phyloP scores from a whole-genome alignment of 2,113 vertebrate species.

The Hippolais icterina region DNA sequence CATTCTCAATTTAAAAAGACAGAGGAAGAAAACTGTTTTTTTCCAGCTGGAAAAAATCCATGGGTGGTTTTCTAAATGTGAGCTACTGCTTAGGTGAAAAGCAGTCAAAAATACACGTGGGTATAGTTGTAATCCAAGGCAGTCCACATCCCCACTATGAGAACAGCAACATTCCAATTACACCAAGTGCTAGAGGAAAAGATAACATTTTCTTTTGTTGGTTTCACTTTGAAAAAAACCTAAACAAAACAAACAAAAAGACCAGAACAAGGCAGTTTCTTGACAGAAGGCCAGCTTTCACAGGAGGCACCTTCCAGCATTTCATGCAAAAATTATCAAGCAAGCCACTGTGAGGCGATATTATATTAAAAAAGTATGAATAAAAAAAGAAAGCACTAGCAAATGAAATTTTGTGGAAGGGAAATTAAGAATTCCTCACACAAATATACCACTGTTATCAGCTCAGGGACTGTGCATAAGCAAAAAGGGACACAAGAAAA shows the following conservation, averaged over 20 bases:
- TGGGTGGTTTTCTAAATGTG: not conserved
- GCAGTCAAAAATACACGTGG: not conserved
- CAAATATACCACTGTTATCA: not conserved
- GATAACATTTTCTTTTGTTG: conserved; percentile 14
- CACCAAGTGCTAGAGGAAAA: not conserved
- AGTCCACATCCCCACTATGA: not conserved
- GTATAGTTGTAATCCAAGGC: conserved; percentile 2
- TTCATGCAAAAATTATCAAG: conserved; percentile 16
- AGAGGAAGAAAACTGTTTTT: not conserved
- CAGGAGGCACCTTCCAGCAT: not conserved
- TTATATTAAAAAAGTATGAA: not conserved
- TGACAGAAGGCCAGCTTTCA: not conserved
- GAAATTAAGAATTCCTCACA: conserved; percentile 1
- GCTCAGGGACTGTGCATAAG: not conserved
- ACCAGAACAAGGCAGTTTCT: not conserved
- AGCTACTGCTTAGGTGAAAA: not conserved
- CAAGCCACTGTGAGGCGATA: conserved; percentile 44
- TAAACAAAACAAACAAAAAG: not conserved
- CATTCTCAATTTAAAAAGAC: not conserved
- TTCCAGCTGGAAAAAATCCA: not conserved
- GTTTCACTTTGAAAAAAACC: not conserved
- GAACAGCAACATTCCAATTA: conserved; percentile 22
- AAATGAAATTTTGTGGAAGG: not conserved
- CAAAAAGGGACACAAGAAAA: not conserved
- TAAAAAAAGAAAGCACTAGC: not conserved